phyloP scores from a whole-genome alignment of 2,888 invertebrate species.

The Drosophila borborema region DNA sequence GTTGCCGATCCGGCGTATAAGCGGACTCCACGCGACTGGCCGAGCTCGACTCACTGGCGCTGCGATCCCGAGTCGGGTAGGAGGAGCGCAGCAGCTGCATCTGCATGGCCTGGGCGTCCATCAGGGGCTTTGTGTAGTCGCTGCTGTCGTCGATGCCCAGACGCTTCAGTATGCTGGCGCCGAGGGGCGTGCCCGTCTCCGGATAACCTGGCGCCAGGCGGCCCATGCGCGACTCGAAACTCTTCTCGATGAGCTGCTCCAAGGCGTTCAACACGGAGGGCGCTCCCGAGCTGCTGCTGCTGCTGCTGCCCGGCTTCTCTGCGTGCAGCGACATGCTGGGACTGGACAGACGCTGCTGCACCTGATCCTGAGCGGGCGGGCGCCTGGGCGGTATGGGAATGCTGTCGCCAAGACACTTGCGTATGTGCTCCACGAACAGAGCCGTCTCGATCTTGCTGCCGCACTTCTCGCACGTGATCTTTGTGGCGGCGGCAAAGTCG shows the following conservation, averaged over 20 bases:
- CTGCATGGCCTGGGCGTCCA: constrained; percentile 95
- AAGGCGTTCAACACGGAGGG: constrained; percentile 97
- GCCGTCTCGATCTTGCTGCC: constrained; percentile 97
- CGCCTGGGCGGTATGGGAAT: constrained; percentile 85
- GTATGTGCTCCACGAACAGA: constrained; percentile 96
- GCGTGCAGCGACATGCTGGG: constrained; percentile 86
- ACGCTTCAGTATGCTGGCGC: constrained; percentile 95
- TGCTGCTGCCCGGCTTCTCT: constrained; percentile 85
- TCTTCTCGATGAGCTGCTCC: constrained; percentile 98
- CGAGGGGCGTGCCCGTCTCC: constrained; percentile 90
- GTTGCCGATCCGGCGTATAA: constrained; percentile 90
- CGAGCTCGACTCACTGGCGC: constrained; percentile 95
- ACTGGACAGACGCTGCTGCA: constrained; percentile 83
- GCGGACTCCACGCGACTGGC: constrained; percentile 91
- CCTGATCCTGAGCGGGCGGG: constrained; percentile 86
- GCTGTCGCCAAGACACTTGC: constrained; percentile 94
- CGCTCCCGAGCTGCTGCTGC: constrained; percentile 82
- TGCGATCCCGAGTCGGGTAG: constrained; percentile 91
- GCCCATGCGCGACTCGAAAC: constrained; percentile 95
- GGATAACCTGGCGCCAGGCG: constrained; percentile 84
- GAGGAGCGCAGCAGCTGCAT: constrained; percentile 92
- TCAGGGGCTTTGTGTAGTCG: constrained; percentile 95
- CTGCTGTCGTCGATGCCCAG: constrained; percentile 97
- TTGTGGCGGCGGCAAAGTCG: constrained; percentile 88
- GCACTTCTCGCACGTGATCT: constrained; percentile 98